These are phyloP conservation scores for Aphidoletes aphidimyza DNA, from an alignment of 2,888 invertebrate genomes.

Conservation along the genomic window DNA sequence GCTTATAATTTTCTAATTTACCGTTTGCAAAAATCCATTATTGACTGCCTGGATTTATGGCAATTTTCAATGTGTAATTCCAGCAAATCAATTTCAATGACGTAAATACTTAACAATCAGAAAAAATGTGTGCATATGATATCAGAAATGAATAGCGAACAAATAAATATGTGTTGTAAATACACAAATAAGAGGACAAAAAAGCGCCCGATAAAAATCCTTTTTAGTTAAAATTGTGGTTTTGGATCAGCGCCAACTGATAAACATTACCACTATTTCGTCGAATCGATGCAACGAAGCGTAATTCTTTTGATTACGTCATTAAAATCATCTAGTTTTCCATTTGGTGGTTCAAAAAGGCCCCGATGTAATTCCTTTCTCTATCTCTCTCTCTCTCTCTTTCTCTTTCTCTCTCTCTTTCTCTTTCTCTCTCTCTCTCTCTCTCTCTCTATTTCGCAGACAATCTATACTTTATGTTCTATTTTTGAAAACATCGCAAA, in stretches of 20 bases:
- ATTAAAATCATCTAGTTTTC: not conserved
- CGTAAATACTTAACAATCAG: not conserved
- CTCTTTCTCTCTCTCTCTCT: too few relatives aligned
- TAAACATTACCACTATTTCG: not conserved
- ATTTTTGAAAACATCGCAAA: too few relatives aligned
- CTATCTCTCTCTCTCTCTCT: too few relatives aligned
- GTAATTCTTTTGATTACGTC: not conserved
- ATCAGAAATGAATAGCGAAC: not conserved
- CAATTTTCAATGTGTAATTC: not conserved
- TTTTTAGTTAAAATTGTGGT: not conserved
- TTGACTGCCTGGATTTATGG: not conserved
- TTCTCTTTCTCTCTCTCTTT: too few relatives aligned
- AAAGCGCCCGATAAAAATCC: not conserved
- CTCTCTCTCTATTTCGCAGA: too few relatives aligned
- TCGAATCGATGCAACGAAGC: not conserved
- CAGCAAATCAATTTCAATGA: not conserved
- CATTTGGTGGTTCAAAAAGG: not conserved
- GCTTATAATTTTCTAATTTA: too few relatives aligned
- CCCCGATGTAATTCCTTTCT: too few relatives aligned
- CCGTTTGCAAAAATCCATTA: not conserved
- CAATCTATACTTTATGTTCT: too few relatives aligned
- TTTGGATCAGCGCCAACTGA: conserved; percentile 10
- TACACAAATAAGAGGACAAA: not conserved
- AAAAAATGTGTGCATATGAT: not conserved
- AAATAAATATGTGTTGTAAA: not conserved